Evolutionary conservation across 2,113 vertebrate genomes (phyloP), one percentile per base, ranked within the genome.

Genomic region (Grammomys dolichurus): DNA sequence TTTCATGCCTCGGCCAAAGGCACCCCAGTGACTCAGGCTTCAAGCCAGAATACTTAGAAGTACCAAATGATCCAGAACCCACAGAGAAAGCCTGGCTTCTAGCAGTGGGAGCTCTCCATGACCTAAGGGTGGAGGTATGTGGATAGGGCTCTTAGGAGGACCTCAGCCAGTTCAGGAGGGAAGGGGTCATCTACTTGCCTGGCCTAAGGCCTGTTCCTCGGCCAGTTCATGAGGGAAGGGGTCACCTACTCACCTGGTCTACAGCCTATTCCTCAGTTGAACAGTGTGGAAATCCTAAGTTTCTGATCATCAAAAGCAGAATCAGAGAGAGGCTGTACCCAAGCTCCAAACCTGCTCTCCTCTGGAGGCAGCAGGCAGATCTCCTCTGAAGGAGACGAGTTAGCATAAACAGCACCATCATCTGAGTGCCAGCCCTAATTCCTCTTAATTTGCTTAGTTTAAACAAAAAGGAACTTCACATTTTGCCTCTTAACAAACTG

Each of bases 381-480:
- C 26, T 40, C 51, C 33, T 88, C 26, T n/a, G 12, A 16, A 69
- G 36, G 48, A 13, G 17, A 36, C 24, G 31, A 73, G 19, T n/a
- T 36, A 56, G 48, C 56, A 69, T n/a, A 40, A n/a, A 13, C 5
- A 40, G 58, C 13, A 22, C 88, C 33, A 2, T 11, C 65, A 86
- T 65, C 54, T 0, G 28, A 56, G 12, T n/a, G 5, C 2, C 33
- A 0, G 33, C 9, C 24, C 88, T 13, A 4, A 40, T 54, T 54
- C 76, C 69, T 84, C 89, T 69, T 76, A 16, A 82, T 87, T 76
- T 46, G 40, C 40, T 76, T 89, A 60, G 22, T 92, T 76, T 89
- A 86, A 76, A n/a, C 51, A 76, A 75, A 84, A 94, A 69, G 60
- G 17, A 92, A 33, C 33, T 86, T 63, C 24, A 22, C 28, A 7